Percentiles rank a stretch among this genome's conserved stretches.
Conservation (phyloP, 2,113 vertebrate genomes). For the Condylura cristata region DNA sequence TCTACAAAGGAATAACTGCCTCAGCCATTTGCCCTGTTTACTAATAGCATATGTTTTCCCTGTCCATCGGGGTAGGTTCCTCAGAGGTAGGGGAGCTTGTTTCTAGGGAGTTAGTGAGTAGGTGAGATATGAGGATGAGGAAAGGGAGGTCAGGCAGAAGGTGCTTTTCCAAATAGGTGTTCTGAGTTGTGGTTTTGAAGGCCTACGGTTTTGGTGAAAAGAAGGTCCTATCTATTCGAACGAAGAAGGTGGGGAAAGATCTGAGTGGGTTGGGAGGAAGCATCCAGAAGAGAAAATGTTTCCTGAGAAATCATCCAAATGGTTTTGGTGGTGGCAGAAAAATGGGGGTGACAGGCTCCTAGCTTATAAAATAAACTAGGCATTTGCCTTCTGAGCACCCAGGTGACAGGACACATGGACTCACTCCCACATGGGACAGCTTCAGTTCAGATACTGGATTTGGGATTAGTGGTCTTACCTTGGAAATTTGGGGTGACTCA, state of each 20-base stretch:
- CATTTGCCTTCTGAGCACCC: neutral
- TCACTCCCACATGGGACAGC: conserved; percentile 76
- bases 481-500: conserved; percentile 75
- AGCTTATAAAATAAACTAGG: neutral
- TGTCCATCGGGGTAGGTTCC: conserved; percentile 41
- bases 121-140: conserved; percentile 75
- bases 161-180: conserved; percentile 58
- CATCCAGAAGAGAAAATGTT: neutral
- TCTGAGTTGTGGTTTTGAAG: conserved; percentile 63
- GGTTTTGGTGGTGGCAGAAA: neutral
- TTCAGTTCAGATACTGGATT: conserved; percentile 79
- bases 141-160: conserved; percentile 68
- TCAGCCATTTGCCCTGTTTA: conserved; percentile 24
- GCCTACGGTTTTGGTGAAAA: conserved; percentile 49
- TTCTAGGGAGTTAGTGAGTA: conserved; percentile 78
- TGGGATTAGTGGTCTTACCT: conserved; percentile 78
- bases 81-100: conserved; percentile 66
- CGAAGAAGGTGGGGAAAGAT: conserved; percentile 26
- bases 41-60: conserved; percentile 64
- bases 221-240: conserved; percentile 46
- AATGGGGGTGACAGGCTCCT: neutral
- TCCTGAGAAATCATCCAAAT: neutral
- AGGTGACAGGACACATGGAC: conserved; percentile 41
- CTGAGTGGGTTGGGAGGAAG: neutral
- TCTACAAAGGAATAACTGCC: conserved; percentile 40